Percentiles rank a stretch among this genome's conserved stretches.
phyloP scores from a whole-genome alignment of 2,797 vertebrate genomes.

The Chrysocyon brachyurus region DNA sequence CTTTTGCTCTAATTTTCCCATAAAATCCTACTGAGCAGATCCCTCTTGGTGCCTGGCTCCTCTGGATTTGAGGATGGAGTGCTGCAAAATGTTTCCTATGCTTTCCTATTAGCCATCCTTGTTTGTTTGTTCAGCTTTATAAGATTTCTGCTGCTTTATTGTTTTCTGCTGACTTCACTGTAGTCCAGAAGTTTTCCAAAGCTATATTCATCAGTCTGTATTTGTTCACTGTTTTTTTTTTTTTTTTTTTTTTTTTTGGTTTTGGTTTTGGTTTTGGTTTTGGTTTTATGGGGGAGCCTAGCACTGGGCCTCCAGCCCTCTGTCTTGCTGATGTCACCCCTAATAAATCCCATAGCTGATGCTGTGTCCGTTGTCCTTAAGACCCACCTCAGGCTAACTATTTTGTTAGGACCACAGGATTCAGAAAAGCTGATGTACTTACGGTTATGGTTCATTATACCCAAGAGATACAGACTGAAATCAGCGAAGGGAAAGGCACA shows the following conservation, averaged over 20 bases:
- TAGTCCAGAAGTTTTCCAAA: not conserved
- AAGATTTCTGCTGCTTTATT: not conserved
- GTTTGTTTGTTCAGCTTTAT: not conserved
- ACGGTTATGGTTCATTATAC: not conserved
- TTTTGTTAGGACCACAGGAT: not conserved
- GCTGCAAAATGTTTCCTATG: not conserved
- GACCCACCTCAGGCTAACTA: not conserved
- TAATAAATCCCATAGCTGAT: not conserved
- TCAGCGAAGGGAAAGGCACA: not conserved
- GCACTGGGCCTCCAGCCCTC: no score
- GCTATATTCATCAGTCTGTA: not conserved
- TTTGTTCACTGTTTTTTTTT: not conserved
- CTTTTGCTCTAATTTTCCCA: not conserved
- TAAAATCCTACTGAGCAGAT: no score
- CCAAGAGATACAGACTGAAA: not conserved
- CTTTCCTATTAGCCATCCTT: not conserved
- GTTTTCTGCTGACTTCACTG: not conserved
- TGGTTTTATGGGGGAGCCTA: not conserved
- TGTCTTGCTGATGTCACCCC: not conserved
- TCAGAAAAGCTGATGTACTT: not conserved
- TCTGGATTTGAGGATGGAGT: not conserved
- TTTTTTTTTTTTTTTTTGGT: not conserved
- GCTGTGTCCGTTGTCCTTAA: not conserved
- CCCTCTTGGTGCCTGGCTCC: not conserved
- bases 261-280: not conserved